Evolutionary conservation across 2,113 vertebrate genomes (phyloP), one percentile per base, ranked within the genome.

Genomic region (Heterocephalus glaber): DNA sequence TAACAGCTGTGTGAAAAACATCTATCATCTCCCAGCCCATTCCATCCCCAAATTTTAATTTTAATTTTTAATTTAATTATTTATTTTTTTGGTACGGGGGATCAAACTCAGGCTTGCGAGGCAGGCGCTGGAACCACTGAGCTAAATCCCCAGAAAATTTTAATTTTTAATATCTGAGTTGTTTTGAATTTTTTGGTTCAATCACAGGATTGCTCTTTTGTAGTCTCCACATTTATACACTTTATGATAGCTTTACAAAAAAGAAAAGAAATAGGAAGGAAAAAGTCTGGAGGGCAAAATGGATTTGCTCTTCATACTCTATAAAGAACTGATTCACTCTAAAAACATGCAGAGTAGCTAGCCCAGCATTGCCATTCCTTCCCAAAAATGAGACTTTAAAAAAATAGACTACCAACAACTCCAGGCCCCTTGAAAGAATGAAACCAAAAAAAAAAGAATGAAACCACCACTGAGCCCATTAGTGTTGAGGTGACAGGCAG

Each of bases 1-100:
- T 60, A 90, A 92, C 70, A 96, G 96, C 56, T 95, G 28, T 87
- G 58, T 65, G 56, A 97, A 97, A 92, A 93, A 52, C 98, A 97
- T 66, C n/a, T 70, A 38, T 96, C 26, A 33, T 38, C 58, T 79
- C 52, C 28, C 35, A 22, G 17, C n/a, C 14, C 54, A 70, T 47
- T 41, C 65, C 10, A 33, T 26, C 20, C 63, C 41, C 52, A 56
- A 56, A n/a, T n/a, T n/a, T n/a, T n/a, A n/a, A 20, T 60, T 77
- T 63, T 49, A 77, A 93, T 96, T 96, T 89, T 77, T 96, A 72
- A 38, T 81, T n/a, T n/a, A n/a, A n/a, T n/a, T n/a, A n/a, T n/a
- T n/a, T n/a, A n/a, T n/a, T n/a, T n/a, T n/a, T n/a, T n/a, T n/a
- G n/a, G n/a, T n/a, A n/a, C n/a, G n/a, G n/a, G n/a, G n/a, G n/a